phyloP scores from a whole-genome alignment of 1,140 invertebrate genomes.

The Ganaspis sp. region DNA sequence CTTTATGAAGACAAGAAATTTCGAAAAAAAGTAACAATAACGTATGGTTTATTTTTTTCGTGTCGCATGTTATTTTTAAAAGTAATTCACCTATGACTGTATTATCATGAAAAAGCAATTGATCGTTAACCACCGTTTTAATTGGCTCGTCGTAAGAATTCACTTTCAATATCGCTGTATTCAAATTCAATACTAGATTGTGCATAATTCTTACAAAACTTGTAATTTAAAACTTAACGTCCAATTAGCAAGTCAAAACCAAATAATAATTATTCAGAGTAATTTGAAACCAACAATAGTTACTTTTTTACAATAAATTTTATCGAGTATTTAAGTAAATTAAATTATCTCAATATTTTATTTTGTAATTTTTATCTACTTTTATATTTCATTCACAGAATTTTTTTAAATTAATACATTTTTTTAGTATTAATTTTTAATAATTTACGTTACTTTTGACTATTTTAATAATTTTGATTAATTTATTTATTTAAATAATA shows the following conservation, averaged over 20 bases:
- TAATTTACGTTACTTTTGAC: no score
- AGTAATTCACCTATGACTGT: background rate
- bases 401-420: no score
- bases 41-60: background rate
- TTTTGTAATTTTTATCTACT: no score
- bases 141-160: conserved; percentile 2
- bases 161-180: background rate
- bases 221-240: background rate
- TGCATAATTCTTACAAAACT: conserved; percentile 7
- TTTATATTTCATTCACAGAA: no score
- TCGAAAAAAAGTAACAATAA: background rate
- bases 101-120: background rate
- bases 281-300: background rate
- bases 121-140: background rate
- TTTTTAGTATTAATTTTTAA: no score
- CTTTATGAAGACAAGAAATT: background rate
- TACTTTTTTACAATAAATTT: background rate
- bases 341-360: no score
- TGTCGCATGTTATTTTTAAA: background rate
- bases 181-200: conserved; percentile 4
- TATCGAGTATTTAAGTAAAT: no score
- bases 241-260: background rate
- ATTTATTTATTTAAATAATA: no score
- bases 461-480: no score
- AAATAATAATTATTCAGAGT: background rate